A percentile compares a stretch with the other conserved stretches of the same genome.
phyloP scores from a whole-genome alignment of 2,113 vertebrate species.

The Cyprinodon tularosa region DNA sequence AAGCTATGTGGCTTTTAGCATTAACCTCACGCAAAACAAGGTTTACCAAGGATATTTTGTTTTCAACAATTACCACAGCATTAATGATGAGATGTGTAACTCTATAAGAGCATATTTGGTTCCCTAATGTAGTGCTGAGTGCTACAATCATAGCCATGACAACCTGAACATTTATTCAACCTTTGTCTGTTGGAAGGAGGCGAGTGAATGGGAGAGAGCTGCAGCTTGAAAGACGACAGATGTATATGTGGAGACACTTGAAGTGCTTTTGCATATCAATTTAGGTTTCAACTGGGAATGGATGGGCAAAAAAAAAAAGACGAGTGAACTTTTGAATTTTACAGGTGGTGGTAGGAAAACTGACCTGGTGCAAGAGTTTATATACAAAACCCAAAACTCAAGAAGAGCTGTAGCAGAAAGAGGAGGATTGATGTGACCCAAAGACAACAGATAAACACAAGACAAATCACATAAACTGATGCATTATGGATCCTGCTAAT shows the following conservation, averaged over 20 bases:
- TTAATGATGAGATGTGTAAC: conserved; percentile 37
- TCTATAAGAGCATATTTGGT: conserved; percentile 43
- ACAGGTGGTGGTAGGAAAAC: not conserved
- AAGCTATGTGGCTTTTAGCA: conserved; percentile 10
- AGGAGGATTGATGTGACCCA: conserved; percentile 8
- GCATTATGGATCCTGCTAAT: conserved; percentile 9
- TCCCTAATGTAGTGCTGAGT: conserved; percentile 47
- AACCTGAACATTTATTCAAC: conserved; percentile 62
- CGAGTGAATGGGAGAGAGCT: conserved; percentile 17
- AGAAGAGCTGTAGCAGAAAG: conserved; percentile 12
- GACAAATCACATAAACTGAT: conserved; percentile 2
- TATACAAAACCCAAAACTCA: not conserved
- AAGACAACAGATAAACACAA: not conserved
- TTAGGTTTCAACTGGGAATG: not conserved
- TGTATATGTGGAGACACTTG: conserved; percentile 22
- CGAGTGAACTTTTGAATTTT: not conserved
- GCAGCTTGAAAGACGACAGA: conserved; percentile 29
- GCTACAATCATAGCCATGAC: conserved; percentile 63
- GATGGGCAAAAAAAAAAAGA: not conserved
- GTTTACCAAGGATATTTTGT: conserved; percentile 2
- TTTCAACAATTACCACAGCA: conserved; percentile 24
- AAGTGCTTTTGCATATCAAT: conserved; percentile 27
- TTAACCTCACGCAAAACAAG: not conserved
- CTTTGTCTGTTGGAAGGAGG: conserved; percentile 49
- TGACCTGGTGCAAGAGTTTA: conserved; percentile 1